These are phyloP conservation scores for Meteorus cinctellus DNA, from an alignment of 2,888 invertebrate genomes.

Conservation along the genomic window DNA sequence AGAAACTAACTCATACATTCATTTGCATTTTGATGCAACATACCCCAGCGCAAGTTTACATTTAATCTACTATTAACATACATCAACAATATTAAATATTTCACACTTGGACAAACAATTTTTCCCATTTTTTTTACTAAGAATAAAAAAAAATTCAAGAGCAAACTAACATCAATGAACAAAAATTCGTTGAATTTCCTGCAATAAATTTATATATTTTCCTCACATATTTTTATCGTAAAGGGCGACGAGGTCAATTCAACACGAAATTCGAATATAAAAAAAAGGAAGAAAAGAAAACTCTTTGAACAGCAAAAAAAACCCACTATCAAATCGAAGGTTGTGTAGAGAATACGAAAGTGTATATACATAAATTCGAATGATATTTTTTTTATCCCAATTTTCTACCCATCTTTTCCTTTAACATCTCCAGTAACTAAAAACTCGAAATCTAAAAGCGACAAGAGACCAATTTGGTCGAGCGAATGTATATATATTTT, in stretches of 20 bases:
- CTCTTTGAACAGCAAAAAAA: not conserved
- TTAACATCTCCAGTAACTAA: not conserved
- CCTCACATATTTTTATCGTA: too few relatives aligned
- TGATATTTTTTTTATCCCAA: not conserved
- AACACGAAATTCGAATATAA: not conserved
- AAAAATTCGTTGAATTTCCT: too few relatives aligned
- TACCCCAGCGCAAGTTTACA: slow-evolving; percentile 13
- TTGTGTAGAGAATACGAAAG: not conserved
- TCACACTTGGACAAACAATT: not conserved
- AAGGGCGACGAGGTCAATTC: not conserved
- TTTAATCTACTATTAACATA: slow-evolving; percentile 39
- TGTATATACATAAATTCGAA: slow-evolving; percentile 7
- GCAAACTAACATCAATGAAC: too few relatives aligned
- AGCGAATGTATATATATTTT: not conserved
- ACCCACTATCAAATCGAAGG: not conserved
- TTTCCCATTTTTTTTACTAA: not conserved
- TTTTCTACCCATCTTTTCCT: not conserved
- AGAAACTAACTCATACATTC: slow-evolving; percentile 23
- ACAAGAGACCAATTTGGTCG: not conserved
- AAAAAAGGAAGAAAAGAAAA: not conserved
- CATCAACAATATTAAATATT: slow-evolving; percentile 28
- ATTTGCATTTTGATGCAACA: slow-evolving; percentile 41
- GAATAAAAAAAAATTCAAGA: too few relatives aligned
- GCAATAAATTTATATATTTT: too few relatives aligned
- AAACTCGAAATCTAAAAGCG: not conserved